Percentiles rank a stretch among this genome's conserved stretches.
Conservation (phyloP, 2,797 vertebrate genomes). For the Salarias fasciatus region DNA sequence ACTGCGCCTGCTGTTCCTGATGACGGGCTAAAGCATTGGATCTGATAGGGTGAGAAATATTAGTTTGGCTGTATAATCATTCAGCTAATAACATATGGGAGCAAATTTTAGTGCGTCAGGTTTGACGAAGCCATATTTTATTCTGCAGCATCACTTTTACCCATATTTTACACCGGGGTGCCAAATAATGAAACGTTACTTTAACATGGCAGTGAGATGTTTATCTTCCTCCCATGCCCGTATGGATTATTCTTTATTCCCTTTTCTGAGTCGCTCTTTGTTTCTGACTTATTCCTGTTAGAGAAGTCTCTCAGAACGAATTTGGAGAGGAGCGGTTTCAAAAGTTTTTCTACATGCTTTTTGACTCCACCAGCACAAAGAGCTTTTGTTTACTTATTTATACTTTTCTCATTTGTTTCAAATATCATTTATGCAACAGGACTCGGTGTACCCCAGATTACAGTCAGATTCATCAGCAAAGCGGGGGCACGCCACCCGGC, state of each 20-base stretch:
- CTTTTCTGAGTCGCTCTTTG: neutral
- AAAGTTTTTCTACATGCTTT: conserved; percentile 19
- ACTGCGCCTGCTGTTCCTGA: conserved; percentile 48
- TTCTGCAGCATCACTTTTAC: conserved; percentile 26
- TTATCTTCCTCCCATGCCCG: neutral
- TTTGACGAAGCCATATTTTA: conserved; percentile 20
- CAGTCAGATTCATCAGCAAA: conserved; percentile 18
- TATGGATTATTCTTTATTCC: conserved; percentile 39
- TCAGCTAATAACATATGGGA: conserved; percentile 45
- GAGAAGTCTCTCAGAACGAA: conserved; percentile 33
- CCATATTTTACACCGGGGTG: conserved; percentile 48
- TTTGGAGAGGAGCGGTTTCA: conserved; percentile 11
- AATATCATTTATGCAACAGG: conserved; percentile 34
- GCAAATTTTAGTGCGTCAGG: conserved; percentile 22
- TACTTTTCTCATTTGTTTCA: conserved; percentile 44
- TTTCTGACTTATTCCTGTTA: conserved; percentile 19
- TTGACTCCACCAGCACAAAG: conserved; percentile 33
- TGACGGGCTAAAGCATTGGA: conserved; percentile 61
- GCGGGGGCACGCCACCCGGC: neutral
- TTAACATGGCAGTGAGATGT: conserved; percentile 49
- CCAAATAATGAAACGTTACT: conserved; percentile 29
- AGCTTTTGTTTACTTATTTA: conserved; percentile 59
- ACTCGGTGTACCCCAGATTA: conserved; percentile 5
- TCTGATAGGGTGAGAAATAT: too few relatives aligned
- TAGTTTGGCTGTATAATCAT: conserved; percentile 46